Evolutionary conservation across 2,888 invertebrate species (phyloP), one percentile per base, ranked within the genome.

Genomic region (Perithous albicinctus): DNA sequence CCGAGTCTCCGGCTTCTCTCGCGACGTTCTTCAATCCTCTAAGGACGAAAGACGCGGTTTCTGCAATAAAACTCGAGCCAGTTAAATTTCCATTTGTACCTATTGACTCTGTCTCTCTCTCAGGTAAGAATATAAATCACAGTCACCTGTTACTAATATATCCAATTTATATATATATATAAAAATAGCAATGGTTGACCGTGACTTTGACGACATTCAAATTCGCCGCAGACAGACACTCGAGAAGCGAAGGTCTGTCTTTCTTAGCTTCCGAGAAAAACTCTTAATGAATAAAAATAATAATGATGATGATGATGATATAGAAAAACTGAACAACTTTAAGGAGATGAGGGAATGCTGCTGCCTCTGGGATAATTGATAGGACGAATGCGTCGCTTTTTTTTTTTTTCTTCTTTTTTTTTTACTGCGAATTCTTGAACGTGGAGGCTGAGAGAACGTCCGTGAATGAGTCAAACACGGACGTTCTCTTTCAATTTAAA

Each of bases 291-390:
- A 10, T 18, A 38, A 69, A n/a, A 15, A 56, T 41, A 59, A 43
- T 15, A 15, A 43, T 15, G n/a, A n/a, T n/a, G n/a, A n/a, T n/a
- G n/a, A n/a, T n/a, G n/a, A n/a, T n/a, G n/a, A n/a, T n/a, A n/a
- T n/a, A n/a, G n/a, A 15, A 43, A 29, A 23, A 64, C 32, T 51
- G n/a, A 23, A 41, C 41, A 63, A 75, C 6, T 54, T 48, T 64
- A 10, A 46, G 8, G 32, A 43, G 23, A 32, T 63, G 29, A 20
- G 38, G 59, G 67, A 76, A 63, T 54, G 41, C 54, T 72, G 26
- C 63, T 70, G 51, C 51, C n/a, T n/a, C n/a, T n/a, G 26, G 78
- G 23, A 63, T 74, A 79, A 74, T 73, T 73, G 38, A 73, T 67
- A 61, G 64, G 18, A 69, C n/a, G 66, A 75, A 76, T 26, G 7